These are phyloP conservation scores for Erebia aethiops DNA, from an alignment of 2,888 invertebrate genomes.

Conservation along the genomic window DNA sequence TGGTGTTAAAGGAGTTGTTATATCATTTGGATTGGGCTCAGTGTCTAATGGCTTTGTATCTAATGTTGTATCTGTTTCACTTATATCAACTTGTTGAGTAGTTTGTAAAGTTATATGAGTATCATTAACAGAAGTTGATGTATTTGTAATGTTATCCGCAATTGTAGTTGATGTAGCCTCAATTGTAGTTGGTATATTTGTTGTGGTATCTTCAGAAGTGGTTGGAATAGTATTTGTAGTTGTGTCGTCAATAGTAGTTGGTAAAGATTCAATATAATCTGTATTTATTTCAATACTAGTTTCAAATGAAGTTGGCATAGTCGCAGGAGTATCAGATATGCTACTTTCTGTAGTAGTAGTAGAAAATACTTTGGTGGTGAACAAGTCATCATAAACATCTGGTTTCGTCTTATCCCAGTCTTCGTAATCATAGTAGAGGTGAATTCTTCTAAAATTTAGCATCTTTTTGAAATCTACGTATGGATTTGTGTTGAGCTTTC, in stretches of 20 bases:
- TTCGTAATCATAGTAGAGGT: constrained; percentile 36
- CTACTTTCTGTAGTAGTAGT: neutral
- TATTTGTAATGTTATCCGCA: neutral
- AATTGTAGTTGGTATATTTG: neutral
- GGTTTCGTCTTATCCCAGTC: constrained; percentile 39
- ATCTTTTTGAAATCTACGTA: neutral
- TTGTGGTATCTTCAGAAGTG: neutral
- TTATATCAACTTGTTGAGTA: neutral
- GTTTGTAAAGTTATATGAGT: neutral
- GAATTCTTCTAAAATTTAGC: constrained; percentile 12
- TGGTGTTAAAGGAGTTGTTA: neutral
- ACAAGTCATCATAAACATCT: constrained; percentile 23
- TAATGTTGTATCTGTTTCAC: neutral
- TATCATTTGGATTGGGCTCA: neutral
- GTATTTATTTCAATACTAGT: neutral
- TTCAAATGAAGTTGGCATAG: neutral
- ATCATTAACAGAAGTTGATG: neutral
- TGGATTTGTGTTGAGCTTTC: neutral
- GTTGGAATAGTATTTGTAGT: neutral
- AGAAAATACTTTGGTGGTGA: neutral
- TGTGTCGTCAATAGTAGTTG: neutral
- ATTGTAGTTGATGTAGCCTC: neutral
- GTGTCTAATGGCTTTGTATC: neutral
- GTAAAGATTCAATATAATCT: neutral
- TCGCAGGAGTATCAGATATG: neutral